Percentiles rank a stretch among this genome's conserved stretches.
Conservation (phyloP, 1,140 invertebrate genomes). For the Mamestra configurata region DNA sequence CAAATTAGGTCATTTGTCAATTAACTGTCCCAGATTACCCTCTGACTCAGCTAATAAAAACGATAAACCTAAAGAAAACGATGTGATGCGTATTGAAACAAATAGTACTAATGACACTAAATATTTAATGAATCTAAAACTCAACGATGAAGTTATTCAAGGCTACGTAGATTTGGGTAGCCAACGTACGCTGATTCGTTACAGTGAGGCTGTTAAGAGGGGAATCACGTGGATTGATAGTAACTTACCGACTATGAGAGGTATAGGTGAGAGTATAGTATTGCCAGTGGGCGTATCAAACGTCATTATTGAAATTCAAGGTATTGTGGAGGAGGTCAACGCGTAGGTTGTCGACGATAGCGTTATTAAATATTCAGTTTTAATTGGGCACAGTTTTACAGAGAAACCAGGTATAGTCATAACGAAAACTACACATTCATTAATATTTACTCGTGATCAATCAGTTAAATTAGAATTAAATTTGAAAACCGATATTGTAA, state of each 20-base stretch:
- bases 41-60: background rate
- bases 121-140: conserved; percentile 10
- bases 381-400: too few relatives aligned
- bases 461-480: background rate
- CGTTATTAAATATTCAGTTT: conserved; percentile 30
- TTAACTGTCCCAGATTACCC: conserved; percentile 50
- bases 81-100: background rate
- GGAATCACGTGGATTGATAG: conserved; percentile 9
- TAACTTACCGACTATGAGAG: conserved; percentile 19
- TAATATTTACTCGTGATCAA: background rate
- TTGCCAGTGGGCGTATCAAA: background rate
- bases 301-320: conserved; percentile 2
- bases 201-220: background rate
- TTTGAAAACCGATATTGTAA: background rate
- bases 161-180: conserved; percentile 38
- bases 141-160: conserved; percentile 9
- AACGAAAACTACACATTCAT: conserved; percentile 32
- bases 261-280: conserved; percentile 14
- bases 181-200: conserved; percentile 8
- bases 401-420: conserved; percentile 35
- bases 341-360: conserved; percentile 19
- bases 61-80: conserved; percentile 3
- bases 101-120: background rate
- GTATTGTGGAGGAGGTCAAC: background rate
- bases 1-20: conserved; percentile 52